Evolutionary conservation across 2,797 vertebrate species (phyloP).

Genomic region (Sebastes iracundus): DNA sequence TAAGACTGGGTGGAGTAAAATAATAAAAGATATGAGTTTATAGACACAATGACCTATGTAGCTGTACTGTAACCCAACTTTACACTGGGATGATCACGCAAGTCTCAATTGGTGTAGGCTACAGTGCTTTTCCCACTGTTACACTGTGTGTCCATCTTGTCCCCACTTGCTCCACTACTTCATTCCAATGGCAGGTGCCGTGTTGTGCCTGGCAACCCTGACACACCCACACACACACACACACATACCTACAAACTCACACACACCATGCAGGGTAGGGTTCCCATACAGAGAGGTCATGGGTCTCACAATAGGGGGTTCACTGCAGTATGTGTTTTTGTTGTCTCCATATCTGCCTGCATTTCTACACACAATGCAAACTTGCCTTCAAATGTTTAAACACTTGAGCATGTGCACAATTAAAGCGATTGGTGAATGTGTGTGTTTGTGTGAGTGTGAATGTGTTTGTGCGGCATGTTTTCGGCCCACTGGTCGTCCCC

Average conservation of each 20-base stretch:
- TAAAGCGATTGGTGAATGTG: slow-evolving; percentile 8
- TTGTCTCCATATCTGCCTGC: slow-evolving; percentile 16
- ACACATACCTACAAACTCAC: slow-evolving; percentile 6
- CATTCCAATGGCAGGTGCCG: slow-evolving; percentile 52
- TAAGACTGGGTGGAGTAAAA: background rate
- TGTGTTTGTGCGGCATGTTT: slow-evolving; percentile 1
- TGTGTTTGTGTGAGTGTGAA: background rate
- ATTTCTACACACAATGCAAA: slow-evolving; percentile 38
- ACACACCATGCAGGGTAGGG: background rate
- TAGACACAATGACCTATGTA: background rate
- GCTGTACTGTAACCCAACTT: background rate
- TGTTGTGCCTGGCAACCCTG: slow-evolving; percentile 49
- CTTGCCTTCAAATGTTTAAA: slow-evolving; percentile 16
- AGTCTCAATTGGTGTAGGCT: background rate
- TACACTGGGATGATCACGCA: too few species aligned
- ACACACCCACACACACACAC: slow-evolving; percentile 10
- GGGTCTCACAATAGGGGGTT: slow-evolving; percentile 57
- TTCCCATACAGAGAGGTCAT: slow-evolving; percentile 44
- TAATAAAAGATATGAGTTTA: background rate
- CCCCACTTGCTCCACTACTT: background rate
- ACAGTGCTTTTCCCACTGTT: background rate
- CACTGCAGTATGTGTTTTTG: background rate
- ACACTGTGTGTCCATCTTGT: background rate
- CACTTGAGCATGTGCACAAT: slow-evolving; percentile 10
- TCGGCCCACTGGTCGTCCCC: slow-evolving; percentile 34